A percentile compares a stretch with the other conserved stretches of the same genome.
phyloP scores from a whole-genome alignment of 2,113 vertebrate species.

The Picathartes gymnocephalus region DNA sequence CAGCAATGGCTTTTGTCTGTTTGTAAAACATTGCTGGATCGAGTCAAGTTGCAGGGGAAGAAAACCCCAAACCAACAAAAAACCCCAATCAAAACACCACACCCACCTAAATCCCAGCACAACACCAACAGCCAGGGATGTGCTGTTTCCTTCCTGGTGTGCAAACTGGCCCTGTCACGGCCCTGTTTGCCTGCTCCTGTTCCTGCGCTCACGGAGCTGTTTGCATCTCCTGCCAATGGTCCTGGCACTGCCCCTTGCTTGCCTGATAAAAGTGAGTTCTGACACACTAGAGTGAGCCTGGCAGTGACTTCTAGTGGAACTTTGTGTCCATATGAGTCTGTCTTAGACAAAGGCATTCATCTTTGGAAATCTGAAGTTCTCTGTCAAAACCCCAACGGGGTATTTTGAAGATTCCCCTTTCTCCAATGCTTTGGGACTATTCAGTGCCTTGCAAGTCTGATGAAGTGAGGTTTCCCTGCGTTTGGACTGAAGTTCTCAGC shows the following conservation, averaged over 20 bases:
- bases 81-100: neutral
- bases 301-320: neutral
- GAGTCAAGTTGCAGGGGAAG: rapidly evolving
- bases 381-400: neutral
- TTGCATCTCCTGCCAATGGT: neutral
- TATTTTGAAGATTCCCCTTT: neutral
- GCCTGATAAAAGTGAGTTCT: neutral
- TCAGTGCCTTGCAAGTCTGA: neutral
- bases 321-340: neutral
- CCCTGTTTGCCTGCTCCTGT: neutral
- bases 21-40: neutral
- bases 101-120: neutral
- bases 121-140: neutral
- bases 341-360: neutral
- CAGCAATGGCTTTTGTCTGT: neutral
- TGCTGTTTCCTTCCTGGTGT: neutral
- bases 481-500: neutral
- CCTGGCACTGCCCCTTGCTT: neutral
- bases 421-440: neutral
- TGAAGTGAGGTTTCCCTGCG: neutral
- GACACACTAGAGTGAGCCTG: neutral
- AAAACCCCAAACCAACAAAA: neutral
- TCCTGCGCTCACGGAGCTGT: neutral
- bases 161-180: no score
- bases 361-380: neutral